Conservation (phyloP, 2,113 vertebrate genomes). For the Lichenostomus cassidix region DNA sequence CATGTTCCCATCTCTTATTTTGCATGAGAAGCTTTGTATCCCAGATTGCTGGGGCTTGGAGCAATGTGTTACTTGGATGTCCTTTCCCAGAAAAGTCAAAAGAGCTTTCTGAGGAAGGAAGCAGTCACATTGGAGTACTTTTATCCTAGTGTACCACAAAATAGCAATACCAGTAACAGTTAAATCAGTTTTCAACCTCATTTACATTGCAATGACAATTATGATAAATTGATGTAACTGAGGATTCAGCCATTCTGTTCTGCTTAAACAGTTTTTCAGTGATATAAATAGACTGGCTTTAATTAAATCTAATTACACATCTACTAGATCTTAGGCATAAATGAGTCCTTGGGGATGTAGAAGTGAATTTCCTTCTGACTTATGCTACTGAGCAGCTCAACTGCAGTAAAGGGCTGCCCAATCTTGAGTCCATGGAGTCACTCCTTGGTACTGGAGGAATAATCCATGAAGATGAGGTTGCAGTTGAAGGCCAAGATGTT, state of each 20-base stretch:
- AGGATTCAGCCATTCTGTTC: not conserved
- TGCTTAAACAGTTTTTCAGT: not conserved
- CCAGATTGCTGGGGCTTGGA: not conserved
- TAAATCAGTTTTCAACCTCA: not conserved
- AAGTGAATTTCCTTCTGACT: not conserved
- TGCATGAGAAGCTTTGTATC: not conserved
- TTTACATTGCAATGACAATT: not conserved
- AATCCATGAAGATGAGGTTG: constrained; percentile 32
- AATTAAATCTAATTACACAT: not conserved
- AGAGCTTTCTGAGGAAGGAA: not conserved
- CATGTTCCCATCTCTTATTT: not conserved
- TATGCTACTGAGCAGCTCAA: not conserved
- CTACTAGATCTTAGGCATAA: not conserved
- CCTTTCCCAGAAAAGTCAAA: not conserved
- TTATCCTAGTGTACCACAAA: not conserved
- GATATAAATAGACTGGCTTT: not conserved
- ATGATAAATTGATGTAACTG: not conserved
- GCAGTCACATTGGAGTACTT: not conserved
- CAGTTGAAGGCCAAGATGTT: constrained; percentile 15
- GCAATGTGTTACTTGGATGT: not conserved
- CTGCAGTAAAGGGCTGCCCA: not conserved
- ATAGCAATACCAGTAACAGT: not conserved
- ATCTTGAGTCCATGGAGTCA: not conserved
- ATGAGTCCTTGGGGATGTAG: not conserved
- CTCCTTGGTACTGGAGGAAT: not conserved